A percentile compares a stretch with the other conserved stretches of the same genome.
Conservation (phyloP, 2,888 invertebrate genomes). For the Dolichopus griseipennis region DNA sequence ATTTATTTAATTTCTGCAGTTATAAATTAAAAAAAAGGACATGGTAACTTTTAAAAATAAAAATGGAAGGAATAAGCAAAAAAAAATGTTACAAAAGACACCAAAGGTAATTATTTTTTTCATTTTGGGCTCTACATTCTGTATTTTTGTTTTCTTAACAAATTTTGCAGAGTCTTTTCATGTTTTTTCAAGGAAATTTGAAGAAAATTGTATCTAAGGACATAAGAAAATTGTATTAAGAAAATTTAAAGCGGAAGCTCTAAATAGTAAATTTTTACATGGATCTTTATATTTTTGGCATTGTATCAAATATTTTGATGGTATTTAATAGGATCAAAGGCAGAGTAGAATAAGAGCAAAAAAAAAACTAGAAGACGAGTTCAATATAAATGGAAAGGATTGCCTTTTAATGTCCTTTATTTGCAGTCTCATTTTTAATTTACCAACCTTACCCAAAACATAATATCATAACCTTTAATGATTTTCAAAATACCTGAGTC, state of each 20-base stretch:
- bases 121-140: neutral
- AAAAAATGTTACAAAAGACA: neutral
- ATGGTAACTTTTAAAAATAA: neutral
- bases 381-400: too few relatives aligned
- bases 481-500: too few relatives aligned
- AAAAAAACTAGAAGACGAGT: neutral
- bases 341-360: neutral
- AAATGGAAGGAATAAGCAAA: neutral
- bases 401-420: too few relatives aligned
- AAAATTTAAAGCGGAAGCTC: too few relatives aligned
- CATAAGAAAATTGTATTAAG: too few relatives aligned
- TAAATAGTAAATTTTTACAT: too few relatives aligned
- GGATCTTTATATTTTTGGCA: neutral
- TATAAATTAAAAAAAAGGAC: neutral
- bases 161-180: neutral
- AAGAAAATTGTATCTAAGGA: too few relatives aligned
- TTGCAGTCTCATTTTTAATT: neutral
- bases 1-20: neutral
- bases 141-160: neutral
- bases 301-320: neutral
- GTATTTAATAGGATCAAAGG: neutral
- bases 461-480: too few relatives aligned
- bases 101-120: neutral
- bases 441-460: too few relatives aligned
- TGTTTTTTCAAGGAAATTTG: neutral